Base-by-base conservation (phyloP, 2,797 vertebrate genomes). In the Pipistrellus pygmaeus region DNA sequence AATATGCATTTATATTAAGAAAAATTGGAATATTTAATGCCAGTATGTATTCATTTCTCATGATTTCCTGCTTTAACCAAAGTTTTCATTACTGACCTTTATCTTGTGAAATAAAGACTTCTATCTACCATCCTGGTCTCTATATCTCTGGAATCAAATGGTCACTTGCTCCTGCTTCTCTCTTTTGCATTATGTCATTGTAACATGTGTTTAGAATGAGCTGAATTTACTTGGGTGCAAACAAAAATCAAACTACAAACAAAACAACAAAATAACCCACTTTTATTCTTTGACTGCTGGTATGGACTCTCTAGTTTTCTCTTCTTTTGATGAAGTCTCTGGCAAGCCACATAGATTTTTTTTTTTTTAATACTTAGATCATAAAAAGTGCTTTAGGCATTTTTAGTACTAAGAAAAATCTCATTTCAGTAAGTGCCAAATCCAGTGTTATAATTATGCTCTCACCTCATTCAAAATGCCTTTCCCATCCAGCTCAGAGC, bases 351-450 rank as follows among this genome's bases (percentile, higher is more conserved):
- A 91, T 38, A 66, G 3, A 20, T 20, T 18, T 68, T 53, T 41
- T 41, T 41, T n/a, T 32, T 81, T 77, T 87, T 68, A 3, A 77
- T 89, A 66, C 1, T 62, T 66, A 38, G 14, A 87, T 84, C 27
- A 51, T 44, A 35, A 35, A 77, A 38, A 81, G 66, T 35, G 9
- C 30, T 84, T n/a, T 62, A 46, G 30, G 35, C 4, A 68, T n/a
- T 69, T 87, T 75, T 64, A 92, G 17, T 57, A 51, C 10, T 41
- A 88, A 88, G 35, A 69, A 84, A 90, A 83, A 77, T 51, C 38
- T 27, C 32, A 41, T 13, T 69, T 81, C 57, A 72, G n/a, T 51
- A 51, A 82, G 76, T 57, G 1, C 2, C 8, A 7, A 77, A 2
- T 60, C 14, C 32, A 76, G 60, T 81, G 48, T 81, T 30, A 66